These are phyloP conservation scores for Tillus elongatus DNA, from an alignment of 2,888 invertebrate species.

Conservation along the genomic window DNA sequence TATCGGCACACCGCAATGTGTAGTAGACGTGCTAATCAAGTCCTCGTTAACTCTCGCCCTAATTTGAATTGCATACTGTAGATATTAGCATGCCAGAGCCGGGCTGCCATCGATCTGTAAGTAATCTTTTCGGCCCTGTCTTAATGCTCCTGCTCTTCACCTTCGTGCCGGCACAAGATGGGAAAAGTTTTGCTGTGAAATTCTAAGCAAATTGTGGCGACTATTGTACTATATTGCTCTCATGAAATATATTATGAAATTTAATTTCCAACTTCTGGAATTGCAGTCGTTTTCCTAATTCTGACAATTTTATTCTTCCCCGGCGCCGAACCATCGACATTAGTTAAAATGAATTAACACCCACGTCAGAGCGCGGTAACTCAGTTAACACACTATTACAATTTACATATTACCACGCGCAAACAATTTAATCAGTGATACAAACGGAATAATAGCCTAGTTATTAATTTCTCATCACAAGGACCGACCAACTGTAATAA, in stretches of 20 bases:
- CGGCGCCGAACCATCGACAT: too few relatives aligned
- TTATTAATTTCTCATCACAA: too few relatives aligned
- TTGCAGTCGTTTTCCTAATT: slow-evolving; percentile 11
- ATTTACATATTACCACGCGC: too few relatives aligned
- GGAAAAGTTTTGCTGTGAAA: slow-evolving; percentile 24
- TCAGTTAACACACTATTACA: too few relatives aligned
- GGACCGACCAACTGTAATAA: too few relatives aligned
- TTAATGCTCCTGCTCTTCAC: too few relatives aligned
- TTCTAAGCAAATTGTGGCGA: slow-evolving; percentile 23
- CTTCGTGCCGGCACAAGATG: slow-evolving; percentile 22
- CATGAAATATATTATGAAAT: slow-evolving; percentile 22
- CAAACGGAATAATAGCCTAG: too few relatives aligned
- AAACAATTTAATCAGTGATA: too few relatives aligned
- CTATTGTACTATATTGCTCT: slow-evolving; percentile 22
- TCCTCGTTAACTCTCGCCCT: slow-evolving; percentile 36
- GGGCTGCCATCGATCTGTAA: slow-evolving; percentile 34
- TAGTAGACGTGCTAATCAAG: slow-evolving; percentile 38
- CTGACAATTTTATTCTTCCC: not conserved
- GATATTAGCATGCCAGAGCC: slow-evolving; percentile 36
- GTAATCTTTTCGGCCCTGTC: too few relatives aligned
- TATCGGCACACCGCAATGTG: slow-evolving; percentile 32
- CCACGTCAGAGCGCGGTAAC: too few relatives aligned
- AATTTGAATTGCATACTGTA: slow-evolving; percentile 39
- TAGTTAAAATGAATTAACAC: too few relatives aligned
- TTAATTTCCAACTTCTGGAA: slow-evolving; percentile 21